Evolutionary conservation across 2,113 vertebrate genomes (phyloP).

Genomic region (Pluvialis apricaria): DNA sequence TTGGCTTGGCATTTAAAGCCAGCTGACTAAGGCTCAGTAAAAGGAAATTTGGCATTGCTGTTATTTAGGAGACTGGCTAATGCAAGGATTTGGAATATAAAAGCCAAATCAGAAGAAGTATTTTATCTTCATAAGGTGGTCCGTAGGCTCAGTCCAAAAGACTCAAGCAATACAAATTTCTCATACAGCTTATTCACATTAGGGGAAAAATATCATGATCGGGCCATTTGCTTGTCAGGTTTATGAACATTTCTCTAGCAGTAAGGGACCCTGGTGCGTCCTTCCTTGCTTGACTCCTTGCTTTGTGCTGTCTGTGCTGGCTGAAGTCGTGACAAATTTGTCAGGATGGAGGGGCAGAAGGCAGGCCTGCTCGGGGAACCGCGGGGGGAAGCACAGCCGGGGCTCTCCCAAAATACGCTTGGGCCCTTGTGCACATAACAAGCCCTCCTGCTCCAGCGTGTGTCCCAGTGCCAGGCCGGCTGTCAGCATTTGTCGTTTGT

Average conservation of each 20-base stretch:
- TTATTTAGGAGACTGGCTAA: slow-evolving; percentile 26
- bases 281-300: not conserved
- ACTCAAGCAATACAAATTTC: not conserved
- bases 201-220: not conserved
- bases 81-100: slow-evolving; percentile 19
- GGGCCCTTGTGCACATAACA: fast-evolving
- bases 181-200: not conserved
- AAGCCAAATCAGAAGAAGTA: slow-evolving; percentile 15
- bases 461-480: not conserved
- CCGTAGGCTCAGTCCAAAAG: not conserved
- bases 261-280: fast-evolving
- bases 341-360: not conserved
- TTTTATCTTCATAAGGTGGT: slow-evolving; percentile 12
- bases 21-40: slow-evolving; percentile 14
- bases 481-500: not conserved
- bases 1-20: slow-evolving; percentile 45
- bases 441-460: not conserved
- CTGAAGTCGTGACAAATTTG: not conserved
- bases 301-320: fast-evolving
- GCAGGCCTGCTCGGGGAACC: not conserved
- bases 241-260: not conserved
- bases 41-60: slow-evolving; percentile 40
- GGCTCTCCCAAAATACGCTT: not conserved
- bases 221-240: not conserved
- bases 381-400: fast-evolving